Evolutionary conservation across 2,888 invertebrate species (phyloP).

Genomic region (Erebia aethiops): DNA sequence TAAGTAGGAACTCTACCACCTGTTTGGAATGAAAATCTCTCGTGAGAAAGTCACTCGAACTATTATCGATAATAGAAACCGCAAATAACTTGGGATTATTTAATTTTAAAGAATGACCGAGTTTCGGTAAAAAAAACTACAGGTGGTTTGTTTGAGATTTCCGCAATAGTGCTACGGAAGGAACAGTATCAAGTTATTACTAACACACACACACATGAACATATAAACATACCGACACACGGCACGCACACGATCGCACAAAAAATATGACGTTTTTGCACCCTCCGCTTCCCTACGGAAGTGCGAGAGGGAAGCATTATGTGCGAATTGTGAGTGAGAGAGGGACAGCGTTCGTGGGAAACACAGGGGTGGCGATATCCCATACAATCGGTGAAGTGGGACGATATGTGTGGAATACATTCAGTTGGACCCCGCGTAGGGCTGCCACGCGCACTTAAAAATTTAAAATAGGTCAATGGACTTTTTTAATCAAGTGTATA

Average conservation of each 20-base stretch:
- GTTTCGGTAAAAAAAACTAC: background rate
- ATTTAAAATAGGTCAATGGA: constrained; percentile 15
- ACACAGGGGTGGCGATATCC: constrained; percentile 78
- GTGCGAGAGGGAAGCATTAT: constrained; percentile 47
- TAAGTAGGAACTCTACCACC: too few relatives aligned
- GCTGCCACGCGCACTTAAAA: constrained; percentile 27
- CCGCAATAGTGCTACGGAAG: constrained; percentile 18
- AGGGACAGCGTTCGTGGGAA: constrained; percentile 73
- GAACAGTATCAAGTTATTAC: constrained; percentile 20
- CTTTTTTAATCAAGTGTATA: constrained; percentile 7
- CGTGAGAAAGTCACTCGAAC: too few relatives aligned
- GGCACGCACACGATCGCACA: constrained; percentile 71
- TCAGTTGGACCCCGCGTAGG: constrained; percentile 21
- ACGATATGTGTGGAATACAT: constrained; percentile 50
- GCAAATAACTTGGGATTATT: too few relatives aligned
- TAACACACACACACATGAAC: constrained; percentile 21
- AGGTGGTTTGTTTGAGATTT: constrained; percentile 11
- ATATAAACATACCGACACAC: constrained; percentile 54
- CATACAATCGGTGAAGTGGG: constrained; percentile 75
- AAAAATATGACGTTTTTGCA: constrained; percentile 71
- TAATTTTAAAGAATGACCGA: too few relatives aligned
- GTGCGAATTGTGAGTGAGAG: constrained; percentile 46
- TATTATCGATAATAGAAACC: too few relatives aligned
- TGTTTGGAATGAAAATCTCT: too few relatives aligned
- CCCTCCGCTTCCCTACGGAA: constrained; percentile 77